phyloP scores from a whole-genome alignment of 1,140 invertebrate genomes.

The Drosophila pseudoananassae region DNA sequence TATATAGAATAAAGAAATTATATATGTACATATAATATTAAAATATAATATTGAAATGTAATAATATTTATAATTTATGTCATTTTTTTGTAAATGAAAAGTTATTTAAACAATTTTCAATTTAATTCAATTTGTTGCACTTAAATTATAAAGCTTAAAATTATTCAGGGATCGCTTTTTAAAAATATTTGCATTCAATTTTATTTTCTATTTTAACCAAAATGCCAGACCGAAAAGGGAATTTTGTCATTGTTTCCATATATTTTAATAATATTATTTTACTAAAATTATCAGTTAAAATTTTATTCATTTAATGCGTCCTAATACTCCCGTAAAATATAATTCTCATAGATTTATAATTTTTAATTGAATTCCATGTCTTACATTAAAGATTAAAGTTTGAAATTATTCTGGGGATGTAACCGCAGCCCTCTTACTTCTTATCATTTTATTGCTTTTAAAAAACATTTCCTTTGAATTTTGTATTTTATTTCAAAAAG shows the following conservation, averaged over 20 bases:
- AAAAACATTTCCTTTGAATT: conserved; percentile 37
- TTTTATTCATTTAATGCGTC: no score
- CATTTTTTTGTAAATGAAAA: no score
- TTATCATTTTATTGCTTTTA: conserved; percentile 21
- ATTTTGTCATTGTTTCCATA: conserved; percentile 33
- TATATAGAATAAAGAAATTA: no score
- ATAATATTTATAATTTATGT: no score
- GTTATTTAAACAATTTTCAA: no score
- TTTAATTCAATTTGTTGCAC: conserved; percentile 10
- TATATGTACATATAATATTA: no score
- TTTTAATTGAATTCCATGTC: conserved; percentile 17
- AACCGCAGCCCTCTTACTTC: not conserved
- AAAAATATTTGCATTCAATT: conserved; percentile 31
- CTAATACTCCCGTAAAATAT: not conserved
- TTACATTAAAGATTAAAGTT: conserved; percentile 8
- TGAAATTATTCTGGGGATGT: not conserved
- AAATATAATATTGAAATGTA: no score
- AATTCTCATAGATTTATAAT: not conserved
- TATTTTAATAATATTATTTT: no score
- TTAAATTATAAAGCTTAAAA: not conserved
- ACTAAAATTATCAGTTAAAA: no score
- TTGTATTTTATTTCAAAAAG: conserved; percentile 21
- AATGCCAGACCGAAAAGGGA: not conserved
- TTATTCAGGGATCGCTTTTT: conserved; percentile 5
- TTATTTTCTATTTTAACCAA: conserved; percentile 17